Evolutionary conservation across 1,140 invertebrate genomes (phyloP).

Genomic region (Melipona quadrifasciata): DNA sequence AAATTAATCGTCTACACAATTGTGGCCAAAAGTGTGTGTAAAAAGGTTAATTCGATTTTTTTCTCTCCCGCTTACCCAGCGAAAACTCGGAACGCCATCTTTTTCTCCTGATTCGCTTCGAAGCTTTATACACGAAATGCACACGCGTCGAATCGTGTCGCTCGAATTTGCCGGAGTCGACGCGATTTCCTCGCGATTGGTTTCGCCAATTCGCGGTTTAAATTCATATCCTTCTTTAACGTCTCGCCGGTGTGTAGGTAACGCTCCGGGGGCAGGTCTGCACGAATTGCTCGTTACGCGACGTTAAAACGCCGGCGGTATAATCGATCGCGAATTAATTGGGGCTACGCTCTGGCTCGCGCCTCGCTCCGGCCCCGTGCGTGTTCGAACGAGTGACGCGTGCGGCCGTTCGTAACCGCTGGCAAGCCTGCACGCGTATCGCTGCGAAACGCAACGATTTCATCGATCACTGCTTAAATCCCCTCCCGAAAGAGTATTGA

Average conservation of each 20-base stretch:
- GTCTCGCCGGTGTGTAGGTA: slow-evolving; percentile 41
- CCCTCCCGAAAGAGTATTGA: slow-evolving; percentile 26
- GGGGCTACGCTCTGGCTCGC: slow-evolving; percentile 34
- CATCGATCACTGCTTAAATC: slow-evolving; percentile 56
- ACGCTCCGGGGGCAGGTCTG: background rate
- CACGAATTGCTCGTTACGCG: slow-evolving; percentile 49
- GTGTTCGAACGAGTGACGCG: slow-evolving; percentile 62
- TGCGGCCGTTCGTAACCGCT: slow-evolving; percentile 56
- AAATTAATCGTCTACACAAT: too few relatives aligned
- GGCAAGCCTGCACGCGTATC: slow-evolving; percentile 47
- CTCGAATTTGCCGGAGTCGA: background rate
- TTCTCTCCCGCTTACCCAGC: background rate
- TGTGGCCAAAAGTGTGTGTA: too few relatives aligned
- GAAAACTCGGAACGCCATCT: background rate
- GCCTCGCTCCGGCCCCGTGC: slow-evolving; percentile 36
- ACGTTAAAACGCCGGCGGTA: slow-evolving; percentile 58
- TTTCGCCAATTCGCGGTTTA: too few relatives aligned
- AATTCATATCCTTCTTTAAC: background rate
- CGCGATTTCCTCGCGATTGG: background rate
- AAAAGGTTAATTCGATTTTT: background rate
- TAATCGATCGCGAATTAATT: slow-evolving; percentile 73
- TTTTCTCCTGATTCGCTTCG: background rate
- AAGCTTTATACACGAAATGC: background rate
- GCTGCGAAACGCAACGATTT: slow-evolving; percentile 50
- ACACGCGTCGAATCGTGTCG: background rate